phyloP scores from a whole-genome alignment of 2,888 invertebrate genomes.

The Lasius platythorax region DNA sequence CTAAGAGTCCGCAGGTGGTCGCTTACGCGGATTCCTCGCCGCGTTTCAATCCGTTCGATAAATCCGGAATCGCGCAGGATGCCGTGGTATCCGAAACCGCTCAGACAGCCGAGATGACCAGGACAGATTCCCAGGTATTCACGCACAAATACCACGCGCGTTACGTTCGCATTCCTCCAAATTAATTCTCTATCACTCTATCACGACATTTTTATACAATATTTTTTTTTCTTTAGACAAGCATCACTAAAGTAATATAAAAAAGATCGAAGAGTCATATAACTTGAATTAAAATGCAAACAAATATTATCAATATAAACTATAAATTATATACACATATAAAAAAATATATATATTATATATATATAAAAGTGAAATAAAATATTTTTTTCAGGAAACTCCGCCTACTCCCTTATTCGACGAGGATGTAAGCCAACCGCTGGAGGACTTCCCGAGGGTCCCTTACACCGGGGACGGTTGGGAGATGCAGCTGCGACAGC shows the following conservation, averaged over 20 bases:
- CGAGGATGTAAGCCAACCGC: conserved; percentile 96
- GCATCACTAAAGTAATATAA: not conserved
- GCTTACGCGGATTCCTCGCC: conserved; percentile 89
- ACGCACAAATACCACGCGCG: not conserved
- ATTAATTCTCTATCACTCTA: not conserved
- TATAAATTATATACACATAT: not conserved
- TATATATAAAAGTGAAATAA: not conserved
- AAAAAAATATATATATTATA: not conserved
- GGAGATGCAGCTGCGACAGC: conserved; percentile 98
- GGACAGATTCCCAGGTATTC: conserved; percentile 83
- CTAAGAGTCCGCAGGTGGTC: conserved; percentile 87
- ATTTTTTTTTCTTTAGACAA: not conserved
- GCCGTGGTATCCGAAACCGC: conserved; percentile 80
- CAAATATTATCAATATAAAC: not conserved
- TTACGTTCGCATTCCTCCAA: not conserved
- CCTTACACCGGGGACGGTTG: conserved; percentile 94
- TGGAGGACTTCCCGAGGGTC: conserved; percentile 96
- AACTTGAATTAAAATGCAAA: not conserved
- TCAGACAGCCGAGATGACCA: conserved; percentile 84
- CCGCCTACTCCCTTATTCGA: conserved; percentile 98
- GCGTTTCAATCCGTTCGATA: conserved; percentile 93
- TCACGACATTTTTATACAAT: not conserved
- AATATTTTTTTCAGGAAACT: conserved; percentile 88
- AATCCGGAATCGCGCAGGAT: conserved; percentile 86
- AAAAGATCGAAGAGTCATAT: not conserved